Evolutionary conservation across 2,113 vertebrate species (phyloP).

Genomic region (Saguinus imperator): DNA sequence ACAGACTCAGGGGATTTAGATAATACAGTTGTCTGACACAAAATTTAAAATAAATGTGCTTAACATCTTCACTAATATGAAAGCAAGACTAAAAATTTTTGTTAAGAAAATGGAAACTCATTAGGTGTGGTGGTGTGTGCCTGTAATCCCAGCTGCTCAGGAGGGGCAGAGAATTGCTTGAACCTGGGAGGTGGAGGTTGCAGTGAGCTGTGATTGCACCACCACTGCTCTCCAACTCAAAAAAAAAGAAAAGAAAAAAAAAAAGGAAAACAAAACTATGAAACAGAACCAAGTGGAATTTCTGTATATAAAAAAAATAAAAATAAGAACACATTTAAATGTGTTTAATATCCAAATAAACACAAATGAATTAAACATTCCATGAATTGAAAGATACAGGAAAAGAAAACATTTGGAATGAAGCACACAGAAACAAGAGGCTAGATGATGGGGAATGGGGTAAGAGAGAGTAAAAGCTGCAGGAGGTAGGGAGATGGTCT

Average conservation of each 20-base stretch:
- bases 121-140: too few species aligned
- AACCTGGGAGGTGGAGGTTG: too few species aligned
- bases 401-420: neutral
- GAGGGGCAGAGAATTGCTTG: too few species aligned
- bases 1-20: neutral
- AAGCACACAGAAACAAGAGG: neutral
- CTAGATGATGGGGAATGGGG: too few species aligned
- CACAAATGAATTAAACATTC: too few species aligned
- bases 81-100: neutral
- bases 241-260: too few species aligned
- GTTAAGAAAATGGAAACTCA: neutral
- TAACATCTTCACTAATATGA: neutral
- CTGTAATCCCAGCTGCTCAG: too few species aligned
- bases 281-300: neutral
- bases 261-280: neutral
- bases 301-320: neutral
- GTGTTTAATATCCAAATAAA: neutral
- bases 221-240: too few species aligned
- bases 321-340: neutral
- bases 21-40: neutral
- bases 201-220: too few species aligned
- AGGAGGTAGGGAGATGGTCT: neutral
- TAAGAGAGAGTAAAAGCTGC: fast-evolving
- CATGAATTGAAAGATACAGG: neutral
- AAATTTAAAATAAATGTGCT: neutral